Evolutionary conservation across 2,888 invertebrate species (phyloP), one percentile per base, ranked within the genome.

Genomic region (Notocelia uddmanniana): DNA sequence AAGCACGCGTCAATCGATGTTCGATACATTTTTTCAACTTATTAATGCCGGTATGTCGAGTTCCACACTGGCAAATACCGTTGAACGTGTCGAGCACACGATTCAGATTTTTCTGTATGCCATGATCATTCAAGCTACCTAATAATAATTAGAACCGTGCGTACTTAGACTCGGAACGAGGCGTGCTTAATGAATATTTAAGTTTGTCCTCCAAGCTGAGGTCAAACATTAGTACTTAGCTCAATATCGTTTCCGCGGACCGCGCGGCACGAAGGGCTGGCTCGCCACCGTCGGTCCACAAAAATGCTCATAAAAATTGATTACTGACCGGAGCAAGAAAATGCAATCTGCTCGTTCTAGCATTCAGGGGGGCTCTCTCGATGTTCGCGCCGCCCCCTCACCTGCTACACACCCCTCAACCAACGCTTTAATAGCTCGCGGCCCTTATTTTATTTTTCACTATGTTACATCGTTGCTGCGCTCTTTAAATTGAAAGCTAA

Each of bases 281-380:
- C 70, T 79, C 78, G 77, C 77, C 79, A 78, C 79, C 81, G 78
- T 78, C 81, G 84, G 85, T 85, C 85, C 86, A 88, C 89, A 86
- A 89, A 89, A 91, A 89, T 87, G 81, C 83, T 85, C 89, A 88
- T 91, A 92, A 91, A 92, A 92, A 91, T 91, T 92, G 90, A 92
- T 92, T 92, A 90, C 90, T 87, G 82, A 82, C 85, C 87, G 85
- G 85, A 88, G 89, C 89, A 90, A 90, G 91, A 88, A 90, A 92
- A 91, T 91, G 90, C 91, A 92, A 92, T 92, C 90, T 89, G 87
- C 86, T 80, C 84, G 82, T 84, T 77, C 81, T 76, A 79, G 78
- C 34, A 60, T 60, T 59, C 58, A 60, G 66, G 59, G 71, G 71
- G 64, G 70, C 64, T 66, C 80, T 78, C 64, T 68, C 78, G 76